A percentile compares a stretch with the other conserved stretches of the same genome.
Conservation (phyloP, 1,140 invertebrate species). For the Bombus huntii region DNA sequence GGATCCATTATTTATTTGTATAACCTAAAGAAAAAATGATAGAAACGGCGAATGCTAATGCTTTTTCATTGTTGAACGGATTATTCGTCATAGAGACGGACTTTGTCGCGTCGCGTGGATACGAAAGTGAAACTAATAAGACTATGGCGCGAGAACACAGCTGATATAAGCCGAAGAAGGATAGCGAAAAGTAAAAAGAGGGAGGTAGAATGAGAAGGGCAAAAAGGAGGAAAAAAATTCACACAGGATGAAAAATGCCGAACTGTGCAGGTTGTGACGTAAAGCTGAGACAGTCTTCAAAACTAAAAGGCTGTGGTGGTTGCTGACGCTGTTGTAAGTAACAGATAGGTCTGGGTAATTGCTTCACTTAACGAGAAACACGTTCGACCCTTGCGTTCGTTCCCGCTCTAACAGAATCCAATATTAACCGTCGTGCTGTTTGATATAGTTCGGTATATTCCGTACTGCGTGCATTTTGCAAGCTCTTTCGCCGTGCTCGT, state of each 20-base stretch:
- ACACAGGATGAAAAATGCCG: slow-evolving; percentile 34
- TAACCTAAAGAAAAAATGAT: background rate
- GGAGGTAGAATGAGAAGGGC: background rate
- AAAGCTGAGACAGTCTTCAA: slow-evolving; percentile 75
- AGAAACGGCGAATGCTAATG: background rate
- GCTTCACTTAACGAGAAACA: slow-evolving; percentile 81
- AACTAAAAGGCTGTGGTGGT: slow-evolving; percentile 77
- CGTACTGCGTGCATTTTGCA: slow-evolving; percentile 59
- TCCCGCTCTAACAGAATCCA: slow-evolving; percentile 53
- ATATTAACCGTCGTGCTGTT: slow-evolving; percentile 74
- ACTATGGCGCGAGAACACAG: background rate
- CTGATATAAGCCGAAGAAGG: background rate
- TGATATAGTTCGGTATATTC: slow-evolving; percentile 69
- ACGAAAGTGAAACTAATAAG: slow-evolving; percentile 20
- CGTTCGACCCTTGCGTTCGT: slow-evolving; percentile 72
- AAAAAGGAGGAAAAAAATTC: background rate
- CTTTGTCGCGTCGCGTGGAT: background rate
- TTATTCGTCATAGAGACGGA: background rate
- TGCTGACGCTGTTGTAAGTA: slow-evolving; percentile 77
- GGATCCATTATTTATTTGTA: slow-evolving; percentile 4
- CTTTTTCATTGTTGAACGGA: background rate
- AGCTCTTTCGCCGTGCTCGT: slow-evolving; percentile 48
- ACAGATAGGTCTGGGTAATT: slow-evolving; percentile 79
- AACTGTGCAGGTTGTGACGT: slow-evolving; percentile 62
- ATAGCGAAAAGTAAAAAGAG: too few species aligned